phyloP scores from a whole-genome alignment of 2,797 vertebrate species.

The Chloroceryle amazona region DNA sequence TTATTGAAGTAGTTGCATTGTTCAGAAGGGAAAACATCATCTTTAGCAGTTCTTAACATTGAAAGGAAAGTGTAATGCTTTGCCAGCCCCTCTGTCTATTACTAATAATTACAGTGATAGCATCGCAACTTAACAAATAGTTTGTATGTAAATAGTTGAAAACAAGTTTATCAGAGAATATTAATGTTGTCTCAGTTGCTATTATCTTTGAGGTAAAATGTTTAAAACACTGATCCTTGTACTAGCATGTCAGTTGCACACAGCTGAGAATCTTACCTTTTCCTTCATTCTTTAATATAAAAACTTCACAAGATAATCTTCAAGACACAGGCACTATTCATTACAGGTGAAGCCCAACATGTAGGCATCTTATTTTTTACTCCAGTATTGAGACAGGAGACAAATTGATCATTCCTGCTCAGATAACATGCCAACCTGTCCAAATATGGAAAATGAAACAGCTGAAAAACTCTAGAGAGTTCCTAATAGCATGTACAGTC shows the following conservation, averaged over 20 bases:
- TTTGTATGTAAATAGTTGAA: background rate
- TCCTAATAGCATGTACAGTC: background rate
- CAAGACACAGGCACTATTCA: rapidly evolving
- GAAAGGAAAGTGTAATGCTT: background rate
- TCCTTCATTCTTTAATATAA: background rate
- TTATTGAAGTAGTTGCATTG: background rate
- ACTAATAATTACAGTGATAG: background rate
- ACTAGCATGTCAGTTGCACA: background rate
- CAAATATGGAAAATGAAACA: background rate
- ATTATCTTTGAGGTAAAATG: background rate
- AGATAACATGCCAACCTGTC: background rate
- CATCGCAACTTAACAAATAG: background rate
- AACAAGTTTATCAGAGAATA: background rate
- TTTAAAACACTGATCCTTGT: background rate
- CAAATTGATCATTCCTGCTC: background rate
- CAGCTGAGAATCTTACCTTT: background rate
- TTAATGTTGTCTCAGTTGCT: background rate
- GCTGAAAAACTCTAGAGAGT: background rate
- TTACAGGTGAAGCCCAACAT: background rate
- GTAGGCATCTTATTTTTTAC: background rate
- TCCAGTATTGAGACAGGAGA: background rate
- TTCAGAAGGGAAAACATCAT: background rate
- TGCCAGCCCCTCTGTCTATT: background rate
- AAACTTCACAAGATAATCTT: background rate
- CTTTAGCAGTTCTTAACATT: background rate